phyloP scores from a whole-genome alignment of 1,140 invertebrate species.

The Acromyrmex echinatior region DNA sequence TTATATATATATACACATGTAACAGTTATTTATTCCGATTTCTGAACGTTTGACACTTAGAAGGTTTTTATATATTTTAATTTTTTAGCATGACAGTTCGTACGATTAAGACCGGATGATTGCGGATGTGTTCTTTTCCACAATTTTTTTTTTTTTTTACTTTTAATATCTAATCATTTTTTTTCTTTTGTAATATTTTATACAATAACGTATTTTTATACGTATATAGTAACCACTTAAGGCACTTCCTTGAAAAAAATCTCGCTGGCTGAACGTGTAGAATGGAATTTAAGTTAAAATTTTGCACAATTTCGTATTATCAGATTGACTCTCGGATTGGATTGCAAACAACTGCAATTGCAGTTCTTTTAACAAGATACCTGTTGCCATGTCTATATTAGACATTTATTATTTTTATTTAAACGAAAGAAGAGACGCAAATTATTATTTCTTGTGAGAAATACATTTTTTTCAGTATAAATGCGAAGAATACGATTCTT shows the following conservation, averaged over 20 bases:
- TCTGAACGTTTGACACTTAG: slow-evolving; percentile 80
- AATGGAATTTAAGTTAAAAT: slow-evolving; percentile 25
- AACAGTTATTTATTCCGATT: slow-evolving; percentile 75
- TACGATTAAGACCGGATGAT: slow-evolving; percentile 72
- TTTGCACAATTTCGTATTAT: slow-evolving; percentile 37
- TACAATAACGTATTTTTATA: slow-evolving; percentile 29
- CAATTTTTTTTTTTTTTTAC: slow-evolving; percentile 47
- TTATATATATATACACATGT: slow-evolving; percentile 62
- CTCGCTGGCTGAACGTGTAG: slow-evolving; percentile 32
- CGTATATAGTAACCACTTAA: slow-evolving; percentile 55
- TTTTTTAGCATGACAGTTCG: slow-evolving; percentile 84
- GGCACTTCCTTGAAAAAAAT: slow-evolving; percentile 31
- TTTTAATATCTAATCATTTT: slow-evolving; percentile 77
- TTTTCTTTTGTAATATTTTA: slow-evolving; percentile 54
- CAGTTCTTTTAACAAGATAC: neutral
- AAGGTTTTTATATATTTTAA: slow-evolving; percentile 77
- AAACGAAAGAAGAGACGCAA: neutral
- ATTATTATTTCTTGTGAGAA: neutral
- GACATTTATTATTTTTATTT: neutral
- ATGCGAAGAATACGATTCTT: neutral
- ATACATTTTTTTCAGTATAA: neutral
- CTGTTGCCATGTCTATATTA: neutral
- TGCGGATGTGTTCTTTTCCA: slow-evolving; percentile 66
- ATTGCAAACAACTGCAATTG: slow-evolving; percentile 5
- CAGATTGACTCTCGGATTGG: slow-evolving; percentile 31